These are phyloP conservation scores for Bradypodion pumilum DNA, from an alignment of 2,797 vertebrate genomes.

Conservation along the genomic window DNA sequence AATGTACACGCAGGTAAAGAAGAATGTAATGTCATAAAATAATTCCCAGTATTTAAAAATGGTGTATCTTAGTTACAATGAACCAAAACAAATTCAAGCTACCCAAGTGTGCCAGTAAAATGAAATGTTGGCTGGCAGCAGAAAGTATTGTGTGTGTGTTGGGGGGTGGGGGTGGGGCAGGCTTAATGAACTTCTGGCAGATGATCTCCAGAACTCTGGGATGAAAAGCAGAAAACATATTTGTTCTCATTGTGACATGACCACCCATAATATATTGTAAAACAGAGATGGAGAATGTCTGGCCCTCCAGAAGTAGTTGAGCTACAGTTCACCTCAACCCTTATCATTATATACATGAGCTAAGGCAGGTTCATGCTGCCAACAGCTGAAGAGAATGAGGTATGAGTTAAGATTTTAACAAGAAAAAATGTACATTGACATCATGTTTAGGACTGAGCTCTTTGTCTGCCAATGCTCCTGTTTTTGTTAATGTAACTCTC, in stretches of 20 bases:
- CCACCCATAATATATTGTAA: neutral
- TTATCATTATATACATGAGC: neutral
- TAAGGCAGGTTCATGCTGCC: no score
- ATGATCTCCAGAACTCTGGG: neutral
- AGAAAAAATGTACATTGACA: neutral
- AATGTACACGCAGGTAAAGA: constrained; percentile 18
- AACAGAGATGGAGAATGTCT: neutral
- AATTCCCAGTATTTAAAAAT: neutral
- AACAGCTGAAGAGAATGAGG: neutral
- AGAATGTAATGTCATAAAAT: constrained; percentile 10
- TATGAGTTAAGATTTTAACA: neutral
- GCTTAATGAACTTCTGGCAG: neutral
- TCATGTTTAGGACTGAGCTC: neutral
- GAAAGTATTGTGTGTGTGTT: constrained; percentile 21
- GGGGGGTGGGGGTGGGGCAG: no score
- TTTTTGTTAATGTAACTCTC: neutral
- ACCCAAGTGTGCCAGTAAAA: constrained; percentile 7
- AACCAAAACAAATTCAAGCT: constrained; percentile 20
- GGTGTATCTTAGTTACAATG: constrained; percentile 12
- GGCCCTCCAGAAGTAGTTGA: neutral
- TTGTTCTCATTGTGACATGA: neutral
- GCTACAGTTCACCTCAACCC: neutral
- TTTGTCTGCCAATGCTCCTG: neutral
- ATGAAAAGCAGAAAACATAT: neutral
- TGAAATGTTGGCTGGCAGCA: constrained; percentile 5